Evolutionary conservation across 2,888 invertebrate species (phyloP).

Genomic region (Deroplatys truncata): DNA sequence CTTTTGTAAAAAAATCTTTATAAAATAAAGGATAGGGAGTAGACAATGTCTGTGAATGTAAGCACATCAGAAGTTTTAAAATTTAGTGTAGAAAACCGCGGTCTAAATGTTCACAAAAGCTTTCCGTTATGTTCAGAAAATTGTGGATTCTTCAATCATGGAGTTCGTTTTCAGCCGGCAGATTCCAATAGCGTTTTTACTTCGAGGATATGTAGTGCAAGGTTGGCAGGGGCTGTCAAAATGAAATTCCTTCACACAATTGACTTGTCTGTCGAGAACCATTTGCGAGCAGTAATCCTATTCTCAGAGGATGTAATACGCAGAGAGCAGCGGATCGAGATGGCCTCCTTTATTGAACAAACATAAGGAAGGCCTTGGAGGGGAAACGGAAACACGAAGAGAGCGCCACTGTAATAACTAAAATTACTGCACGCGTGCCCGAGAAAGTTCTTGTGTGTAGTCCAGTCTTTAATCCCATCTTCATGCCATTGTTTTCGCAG

Average conservation of each 20-base stretch:
- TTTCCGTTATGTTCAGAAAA: too few species aligned
- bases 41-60: too few species aligned
- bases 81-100: too few species aligned
- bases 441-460: background rate
- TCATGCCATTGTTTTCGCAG: background rate
- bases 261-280: background rate
- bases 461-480: background rate
- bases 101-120: too few species aligned
- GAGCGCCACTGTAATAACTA: background rate
- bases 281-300: background rate
- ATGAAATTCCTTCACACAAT: background rate
- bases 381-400: background rate
- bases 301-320: background rate
- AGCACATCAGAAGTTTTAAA: too few species aligned
- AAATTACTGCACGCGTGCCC: background rate
- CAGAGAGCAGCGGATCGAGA: background rate
- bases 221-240: background rate
- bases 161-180: too few species aligned
- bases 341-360: background rate
- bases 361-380: background rate
- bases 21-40: too few species aligned
- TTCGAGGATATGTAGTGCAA: too few species aligned
- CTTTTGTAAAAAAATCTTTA: too few species aligned
- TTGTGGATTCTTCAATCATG: too few species aligned
- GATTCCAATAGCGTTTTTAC: too few species aligned